Base-by-base conservation (phyloP, 2,888 invertebrate genomes). In the Eupeodes latifasciatus region DNA sequence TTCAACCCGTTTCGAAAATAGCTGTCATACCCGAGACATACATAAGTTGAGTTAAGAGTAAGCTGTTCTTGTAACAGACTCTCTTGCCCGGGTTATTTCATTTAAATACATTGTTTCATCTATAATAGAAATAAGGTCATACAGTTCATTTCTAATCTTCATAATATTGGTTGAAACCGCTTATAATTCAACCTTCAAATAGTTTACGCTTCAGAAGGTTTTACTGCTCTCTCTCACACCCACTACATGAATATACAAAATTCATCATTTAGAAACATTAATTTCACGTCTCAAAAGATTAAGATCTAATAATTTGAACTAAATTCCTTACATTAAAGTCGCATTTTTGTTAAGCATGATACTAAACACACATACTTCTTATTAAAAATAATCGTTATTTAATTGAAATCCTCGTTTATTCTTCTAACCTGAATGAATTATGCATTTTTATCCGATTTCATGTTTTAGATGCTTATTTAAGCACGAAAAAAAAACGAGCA, bases 341-440 rank as follows among this genome's bases (percentile, higher is more conserved):
- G 40, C 53, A 66, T 51, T 9, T 67, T 47, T n/a, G 47, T 11
- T 59, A 27, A 44, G 53, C 67, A 74, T 85, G 67, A 62, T 67
- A 85, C 72, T 81, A 69, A 19, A 61, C 71, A 16, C 40, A 55
- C 64, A 84, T 71, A 53, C 44, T 34, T 11, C 75, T 55, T 16
- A 71, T 27, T 27, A 72, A 80, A 27, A 84, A 66, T 84, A 87
- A 80, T 84, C 82, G 85, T 36, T 85, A 78, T 86, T 86, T 83
- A 83, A 86, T 86, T 86, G 75, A 53, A 79, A 79, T 76, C 64
- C 27, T 27, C 27, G 27, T 27, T 27, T 27, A 3, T 27, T 27
- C 27, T 61, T 44, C 57, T 49, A 27, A 1, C 36, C 57, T 75
- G 62, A 86, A 79, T 27, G 27, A 40, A 69, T 79, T 79, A 82